These are phyloP conservation scores for Horisme vitalbata DNA, from an alignment of 2,888 invertebrate genomes.

Conservation along the genomic window DNA sequence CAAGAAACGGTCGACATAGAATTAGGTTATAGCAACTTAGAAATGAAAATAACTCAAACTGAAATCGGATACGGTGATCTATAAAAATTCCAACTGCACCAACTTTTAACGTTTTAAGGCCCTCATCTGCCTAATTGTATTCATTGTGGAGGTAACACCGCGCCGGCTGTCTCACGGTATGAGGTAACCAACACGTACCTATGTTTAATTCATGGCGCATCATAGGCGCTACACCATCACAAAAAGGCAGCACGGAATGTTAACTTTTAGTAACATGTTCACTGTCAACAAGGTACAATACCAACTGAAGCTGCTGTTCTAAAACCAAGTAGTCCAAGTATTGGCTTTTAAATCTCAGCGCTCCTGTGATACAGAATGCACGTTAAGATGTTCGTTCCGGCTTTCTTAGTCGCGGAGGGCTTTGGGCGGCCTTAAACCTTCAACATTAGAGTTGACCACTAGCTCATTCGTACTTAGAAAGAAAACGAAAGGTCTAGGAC, in stretches of 20 bases:
- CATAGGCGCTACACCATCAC: constrained; percentile 38
- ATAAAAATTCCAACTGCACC: constrained; percentile 9
- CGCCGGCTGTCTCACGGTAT: constrained; percentile 33
- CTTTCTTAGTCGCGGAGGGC: too few relatives aligned
- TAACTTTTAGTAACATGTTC: constrained; percentile 57
- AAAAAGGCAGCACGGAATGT: constrained; percentile 45
- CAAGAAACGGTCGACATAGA: too few relatives aligned
- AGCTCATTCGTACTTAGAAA: too few relatives aligned
- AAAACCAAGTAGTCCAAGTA: too few relatives aligned
- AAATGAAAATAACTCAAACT: background rate
- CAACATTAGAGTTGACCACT: too few relatives aligned
- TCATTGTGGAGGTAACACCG: constrained; percentile 28
- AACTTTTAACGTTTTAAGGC: constrained; percentile 13
- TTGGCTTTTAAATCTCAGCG: too few relatives aligned
- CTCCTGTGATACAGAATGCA: too few relatives aligned
- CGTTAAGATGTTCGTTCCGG: too few relatives aligned
- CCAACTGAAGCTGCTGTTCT: too few relatives aligned
- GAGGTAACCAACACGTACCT: constrained; percentile 34
- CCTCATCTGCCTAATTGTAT: constrained; percentile 27
- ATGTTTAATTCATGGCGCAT: constrained; percentile 64
- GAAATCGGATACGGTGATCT: constrained; percentile 14
- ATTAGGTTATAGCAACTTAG: background rate
- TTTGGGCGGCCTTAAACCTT: too few relatives aligned
- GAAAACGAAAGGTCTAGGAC: too few relatives aligned
- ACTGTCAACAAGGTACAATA: too few relatives aligned